Percentiles rank a stretch among this genome's conserved stretches.
Evolutionary conservation across 2,113 vertebrate genomes (phyloP).

Genomic region (Andinoacara biseriatus): DNA sequence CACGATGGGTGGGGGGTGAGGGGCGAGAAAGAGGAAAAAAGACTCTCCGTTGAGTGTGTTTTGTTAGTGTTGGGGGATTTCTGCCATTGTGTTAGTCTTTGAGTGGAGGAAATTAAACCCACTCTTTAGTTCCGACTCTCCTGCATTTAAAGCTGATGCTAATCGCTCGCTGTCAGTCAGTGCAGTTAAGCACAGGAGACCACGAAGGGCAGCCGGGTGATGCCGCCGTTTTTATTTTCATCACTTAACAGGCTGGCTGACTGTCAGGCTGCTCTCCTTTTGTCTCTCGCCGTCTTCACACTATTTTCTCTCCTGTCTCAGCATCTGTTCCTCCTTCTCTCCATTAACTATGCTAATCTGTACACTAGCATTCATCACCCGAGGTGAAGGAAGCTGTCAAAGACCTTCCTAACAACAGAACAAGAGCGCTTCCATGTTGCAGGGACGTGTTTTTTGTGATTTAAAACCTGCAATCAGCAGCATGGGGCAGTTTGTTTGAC

Average conservation of each 20-base stretch:
- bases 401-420: background rate
- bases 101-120: background rate
- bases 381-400: background rate
- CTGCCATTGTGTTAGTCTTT: background rate
- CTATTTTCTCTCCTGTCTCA: background rate
- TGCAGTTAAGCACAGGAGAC: background rate
- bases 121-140: background rate
- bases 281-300: background rate
- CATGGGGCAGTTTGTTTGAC: background rate
- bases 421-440: background rate
- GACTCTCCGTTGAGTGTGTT: background rate
- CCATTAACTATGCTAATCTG: constrained; percentile 33
- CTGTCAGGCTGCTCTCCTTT: background rate
- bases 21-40: too few species aligned
- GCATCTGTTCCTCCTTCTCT: constrained; percentile 14
- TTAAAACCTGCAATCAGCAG: background rate
- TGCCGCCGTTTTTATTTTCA: constrained; percentile 3
- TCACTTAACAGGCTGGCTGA: background rate
- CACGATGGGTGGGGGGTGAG: too few species aligned
- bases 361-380: constrained; percentile 8
- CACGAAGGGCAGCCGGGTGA: background rate
- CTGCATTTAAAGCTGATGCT: background rate
- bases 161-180: constrained; percentile 15
- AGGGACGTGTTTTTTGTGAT: background rate
- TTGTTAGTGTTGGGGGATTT: background rate